Base-by-base conservation (phyloP, 2,888 invertebrate genomes). In the Cosmopolites sordidus region DNA sequence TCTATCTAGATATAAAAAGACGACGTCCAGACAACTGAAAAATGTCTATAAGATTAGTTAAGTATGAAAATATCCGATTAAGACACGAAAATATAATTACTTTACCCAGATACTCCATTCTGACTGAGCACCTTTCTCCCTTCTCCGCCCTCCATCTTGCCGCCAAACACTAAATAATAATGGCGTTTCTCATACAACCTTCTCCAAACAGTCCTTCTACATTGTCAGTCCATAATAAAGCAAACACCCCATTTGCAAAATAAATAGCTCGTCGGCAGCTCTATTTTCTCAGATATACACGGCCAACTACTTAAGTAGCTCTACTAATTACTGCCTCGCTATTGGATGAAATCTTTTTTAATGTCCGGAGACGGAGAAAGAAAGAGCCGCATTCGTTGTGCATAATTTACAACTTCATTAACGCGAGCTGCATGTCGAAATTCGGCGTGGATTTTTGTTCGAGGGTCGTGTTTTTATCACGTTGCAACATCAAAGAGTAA, bases 341-440 rank as follows among this genome's bases (percentile, higher is more conserved):
- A 67, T 67, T 64, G 65, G 66, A 67, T 65, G 68, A 69, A 67
- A 67, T 67, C 67, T 69, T 66, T 66, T 66, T 65, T 62, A 63
- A 64, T 56, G 56, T 56, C 56, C 56, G 56, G 56, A 46, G 27
- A 45, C 49, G 49, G 42, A 52, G 49, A 48, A 33, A 33, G 33
- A 33, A 12, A 33, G 33, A 33, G 42, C 45, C 33, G 43, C 40
- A 40, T 48, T 52, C 40, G 48, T 17, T 12, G 29, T 56, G 49
- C 45, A 56, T 56, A 52, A 56, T 56, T 56, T 42, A 56, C 18
- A 29, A 6, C 40, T 33, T 56, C 56, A 49, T 56, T 56, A 56
- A 43, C 33, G 33, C 33, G 11, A 33, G 33, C 12, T 33, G 18
- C 44, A 43, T 43, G 52, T 33, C n/a, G 33, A 33, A 33, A 33